Conservation (phyloP, 23 tunicate genomes). For the Halocynthia aurantium region DNA sequence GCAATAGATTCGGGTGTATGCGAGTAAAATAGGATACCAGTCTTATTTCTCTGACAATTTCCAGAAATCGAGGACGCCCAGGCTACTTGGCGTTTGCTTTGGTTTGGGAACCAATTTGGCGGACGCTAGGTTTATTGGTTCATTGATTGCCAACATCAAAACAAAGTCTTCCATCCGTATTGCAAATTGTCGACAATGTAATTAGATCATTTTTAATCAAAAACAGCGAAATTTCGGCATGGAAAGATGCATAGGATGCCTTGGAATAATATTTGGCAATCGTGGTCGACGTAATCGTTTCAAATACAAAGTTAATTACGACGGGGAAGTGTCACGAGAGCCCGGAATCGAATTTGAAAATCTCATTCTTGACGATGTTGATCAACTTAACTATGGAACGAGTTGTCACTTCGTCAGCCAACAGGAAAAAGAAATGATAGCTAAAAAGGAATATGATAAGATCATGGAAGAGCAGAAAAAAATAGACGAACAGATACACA, state of each 20-base stretch:
- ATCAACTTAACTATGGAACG: conserved; percentile 64
- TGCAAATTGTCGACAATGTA: too few species aligned
- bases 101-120: too few species aligned
- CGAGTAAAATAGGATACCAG: too few species aligned
- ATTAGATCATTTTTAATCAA: too few species aligned
- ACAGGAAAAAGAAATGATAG: conserved; percentile 57
- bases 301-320: conserved; percentile 57
- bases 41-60: too few species aligned
- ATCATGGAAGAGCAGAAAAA: conserved; percentile 80
- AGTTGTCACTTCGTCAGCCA: conserved; percentile 36
- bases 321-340: conserved; percentile 34
- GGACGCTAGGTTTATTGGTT: too few species aligned
- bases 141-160: too few species aligned
- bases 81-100: too few species aligned
- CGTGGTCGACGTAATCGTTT: conserved; percentile 43
- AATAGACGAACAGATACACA: conserved; percentile 77
- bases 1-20: too few species aligned
- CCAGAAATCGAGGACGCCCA: too few species aligned
- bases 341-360: conserved; percentile 85
- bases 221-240: neutral
- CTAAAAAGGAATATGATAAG: conserved; percentile 67
- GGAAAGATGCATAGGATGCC: conserved; percentile 74
- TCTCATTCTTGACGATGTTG: conserved; percentile 52
- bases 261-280: conserved; percentile 60
- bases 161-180: too few species aligned